Evolutionary conservation across 64 coral and sea anemone genomes (phyloP), one percentile per base, ranked within the genome.

Genomic region (Pachyseris speciosa): DNA sequence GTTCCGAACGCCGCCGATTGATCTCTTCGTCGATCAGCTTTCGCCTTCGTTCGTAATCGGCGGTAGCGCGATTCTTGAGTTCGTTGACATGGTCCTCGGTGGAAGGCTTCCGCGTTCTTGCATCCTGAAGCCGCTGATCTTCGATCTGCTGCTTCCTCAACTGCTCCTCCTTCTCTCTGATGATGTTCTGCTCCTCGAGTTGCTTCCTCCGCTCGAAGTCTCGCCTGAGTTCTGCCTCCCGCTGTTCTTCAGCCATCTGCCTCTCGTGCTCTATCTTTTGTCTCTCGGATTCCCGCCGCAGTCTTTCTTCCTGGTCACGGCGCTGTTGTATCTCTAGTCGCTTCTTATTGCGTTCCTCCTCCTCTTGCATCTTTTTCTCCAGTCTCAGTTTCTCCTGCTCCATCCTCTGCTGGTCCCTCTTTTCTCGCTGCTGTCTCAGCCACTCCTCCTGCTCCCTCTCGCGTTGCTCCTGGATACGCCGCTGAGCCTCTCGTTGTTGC

Each of bases 161-260:
- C 27, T 93, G 91, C 36, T 88, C 72, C 37, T 97, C 95, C 83
- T 97, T 97, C 55, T 97, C 95, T 55, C 51, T 85, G 32, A 97
- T 28, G 5, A 97, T 69, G 22, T n/a, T 90, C 52, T 93, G 79
- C 64, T 97, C 91, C 59, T 97, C 95, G 7, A 93, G 0, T 55
- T 97, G 84, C 29, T 58, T 84, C 28, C 71, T 63, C 43, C 90
- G 76, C 9, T 93, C 91, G 10, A 75, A 72, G 7, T 97, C 86
- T 27, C 83, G 89, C 19, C 74, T 70, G 9, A 57, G 39, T 22
- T 85, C 77, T 39, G 87, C 85, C 13, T 75, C 31, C 6, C 90
- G 87, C 50, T 93, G 75, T 10, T 96, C 90, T 22, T 92, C 77
- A 36, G 63, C 37, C 44, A 88, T 20, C 7, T 75, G 17, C 33